phyloP scores from a whole-genome alignment of 2,888 invertebrate genomes.

The Mystacides longicornis region DNA sequence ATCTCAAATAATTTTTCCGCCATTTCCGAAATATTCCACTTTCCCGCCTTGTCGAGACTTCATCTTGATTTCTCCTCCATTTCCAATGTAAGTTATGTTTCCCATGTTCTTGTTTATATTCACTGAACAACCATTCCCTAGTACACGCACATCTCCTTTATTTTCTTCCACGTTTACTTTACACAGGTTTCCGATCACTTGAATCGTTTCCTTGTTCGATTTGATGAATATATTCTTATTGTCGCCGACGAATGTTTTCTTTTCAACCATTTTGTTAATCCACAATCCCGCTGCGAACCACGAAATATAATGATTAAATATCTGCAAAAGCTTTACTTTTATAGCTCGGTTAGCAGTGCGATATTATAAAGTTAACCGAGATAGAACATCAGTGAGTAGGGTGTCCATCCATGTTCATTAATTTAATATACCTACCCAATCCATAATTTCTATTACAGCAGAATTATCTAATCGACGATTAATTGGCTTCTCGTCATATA shows the following conservation, averaged over 20 bases:
- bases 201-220: slow-evolving; percentile 8
- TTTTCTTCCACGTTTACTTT: slow-evolving; percentile 11
- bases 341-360: too few relatives aligned
- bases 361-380: too few relatives aligned
- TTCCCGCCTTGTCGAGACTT: slow-evolving; percentile 12
- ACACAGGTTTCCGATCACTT: slow-evolving; percentile 10
- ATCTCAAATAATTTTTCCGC: slow-evolving; percentile 5
- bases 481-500: too few relatives aligned
- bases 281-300: too few relatives aligned
- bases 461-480: too few relatives aligned
- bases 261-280: slow-evolving; percentile 6
- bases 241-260: slow-evolving; percentile 9
- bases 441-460: too few relatives aligned
- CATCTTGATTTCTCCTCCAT: slow-evolving; percentile 11
- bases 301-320: too few relatives aligned
- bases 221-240: slow-evolving; percentile 8
- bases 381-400: too few relatives aligned
- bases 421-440: too few relatives aligned
- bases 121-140: slow-evolving; percentile 15
- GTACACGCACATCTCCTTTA: slow-evolving; percentile 7
- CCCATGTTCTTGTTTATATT: slow-evolving; percentile 15
- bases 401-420: too few relatives aligned
- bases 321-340: too few relatives aligned
- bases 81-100: slow-evolving; percentile 14
- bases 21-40: slow-evolving; percentile 13